Evolutionary conservation across 2,797 vertebrate genomes (phyloP), one percentile per base, ranked within the genome.

Genomic region (Sebastes kiyomatsui): DNA sequence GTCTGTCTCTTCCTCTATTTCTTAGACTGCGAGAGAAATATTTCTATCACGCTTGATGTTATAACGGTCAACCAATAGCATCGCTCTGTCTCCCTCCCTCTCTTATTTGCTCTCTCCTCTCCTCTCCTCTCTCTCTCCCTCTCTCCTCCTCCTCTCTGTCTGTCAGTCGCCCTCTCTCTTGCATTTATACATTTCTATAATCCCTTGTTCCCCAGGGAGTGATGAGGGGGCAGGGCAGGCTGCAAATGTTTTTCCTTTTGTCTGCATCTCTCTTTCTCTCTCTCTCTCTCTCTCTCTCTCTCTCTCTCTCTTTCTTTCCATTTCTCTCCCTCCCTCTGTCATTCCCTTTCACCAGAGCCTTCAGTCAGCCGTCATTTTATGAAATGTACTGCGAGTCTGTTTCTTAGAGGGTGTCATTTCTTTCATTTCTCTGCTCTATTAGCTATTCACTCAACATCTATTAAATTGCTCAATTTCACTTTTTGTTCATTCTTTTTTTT

Each of bases 161-260:
- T 81, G 75, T 83, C 84, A 81, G 81, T 78, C 80, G 86, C 80
- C 65, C 79, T 79, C 82, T 87, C 85, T 72, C 80, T 72, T 68
- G 58, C 86, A 82, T 91, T 92, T 91, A 81, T 77, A 87, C 88
- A 93, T 94, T 94, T 93, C 88, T 85, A 91, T 94, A 93, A 93
- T 94, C 91, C 71, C 90, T 90, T 77, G 77, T 84, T 94, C 92
- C 92, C 90, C 75, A 65, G 88, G 89, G 93, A 94, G 78, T 61
- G 87, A 87, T 89, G 88, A 90, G 90, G 93, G 91, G 92, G 94
- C 92, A 92, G 90, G 92, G 94, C 85, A 90, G 79, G 80, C 86
- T 84, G 87, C n/a, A 91, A 92, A 94, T 92, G 89, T 89, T 86
- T 83, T 76, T 52, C 70, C 72, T 83, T 88, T 84, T 86, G 86